These are phyloP conservation scores for Drosophila melanosoma DNA, from an alignment of 2,888 invertebrate species.

Conservation along the genomic window DNA sequence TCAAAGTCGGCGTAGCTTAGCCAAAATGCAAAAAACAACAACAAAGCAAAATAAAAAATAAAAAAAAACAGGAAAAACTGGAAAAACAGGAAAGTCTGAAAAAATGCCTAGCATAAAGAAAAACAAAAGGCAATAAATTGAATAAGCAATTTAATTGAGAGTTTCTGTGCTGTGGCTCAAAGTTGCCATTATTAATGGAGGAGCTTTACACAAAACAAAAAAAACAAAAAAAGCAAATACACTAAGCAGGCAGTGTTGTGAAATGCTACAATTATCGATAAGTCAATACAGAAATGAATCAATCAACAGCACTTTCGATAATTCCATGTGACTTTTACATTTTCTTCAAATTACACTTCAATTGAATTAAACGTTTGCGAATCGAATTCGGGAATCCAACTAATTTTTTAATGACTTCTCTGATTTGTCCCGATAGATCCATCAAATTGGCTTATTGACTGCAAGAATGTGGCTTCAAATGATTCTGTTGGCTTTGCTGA, in stretches of 20 bases:
- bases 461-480: constrained; percentile 21
- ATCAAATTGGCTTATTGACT: not conserved
- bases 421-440: not conserved
- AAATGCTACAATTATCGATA: not conserved
- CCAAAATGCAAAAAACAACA: constrained; percentile 16
- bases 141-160: constrained; percentile 74
- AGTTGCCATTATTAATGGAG: constrained; percentile 11
- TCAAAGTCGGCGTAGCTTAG: constrained; percentile 65
- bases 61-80: not conserved
- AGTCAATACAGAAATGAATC: not conserved
- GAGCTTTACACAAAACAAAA: not conserved
- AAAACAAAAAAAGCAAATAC: no score
- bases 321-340: not conserved
- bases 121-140: constrained; percentile 61
- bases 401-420: not conserved
- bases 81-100: constrained; percentile 3
- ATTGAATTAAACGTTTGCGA: not conserved
- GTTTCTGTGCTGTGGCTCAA: constrained; percentile 24
- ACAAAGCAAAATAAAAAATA: constrained; percentile 1
- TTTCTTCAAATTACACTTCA: not conserved
- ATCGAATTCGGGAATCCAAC: not conserved
- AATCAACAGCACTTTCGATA: not conserved
- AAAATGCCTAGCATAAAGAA: constrained; percentile 4
- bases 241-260: not conserved
- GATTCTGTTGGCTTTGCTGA: not conserved